These are phyloP conservation scores for Drosophila barbarae DNA, from an alignment of 2,888 invertebrate genomes.

Conservation along the genomic window DNA sequence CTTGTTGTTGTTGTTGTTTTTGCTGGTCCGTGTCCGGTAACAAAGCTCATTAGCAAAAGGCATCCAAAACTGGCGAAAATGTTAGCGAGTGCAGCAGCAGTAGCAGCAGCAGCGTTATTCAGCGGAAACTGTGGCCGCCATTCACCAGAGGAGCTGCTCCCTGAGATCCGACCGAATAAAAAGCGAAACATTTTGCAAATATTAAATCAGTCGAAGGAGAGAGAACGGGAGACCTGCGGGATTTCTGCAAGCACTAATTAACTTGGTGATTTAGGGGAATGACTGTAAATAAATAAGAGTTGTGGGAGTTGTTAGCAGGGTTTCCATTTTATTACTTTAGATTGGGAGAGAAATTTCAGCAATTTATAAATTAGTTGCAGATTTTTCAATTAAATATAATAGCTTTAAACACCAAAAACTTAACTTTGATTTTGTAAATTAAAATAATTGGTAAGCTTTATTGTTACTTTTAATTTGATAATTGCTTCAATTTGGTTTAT, in stretches of 20 bases:
- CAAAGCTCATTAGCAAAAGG: slow-evolving; percentile 68
- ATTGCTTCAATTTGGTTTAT: neutral
- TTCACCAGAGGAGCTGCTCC: slow-evolving; percentile 9
- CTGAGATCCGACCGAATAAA: neutral
- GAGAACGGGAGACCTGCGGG: slow-evolving; percentile 10
- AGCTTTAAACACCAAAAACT: neutral
- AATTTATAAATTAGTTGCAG: neutral
- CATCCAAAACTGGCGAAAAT: slow-evolving; percentile 21
- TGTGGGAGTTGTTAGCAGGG: neutral
- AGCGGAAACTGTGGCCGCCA: slow-evolving; percentile 51
- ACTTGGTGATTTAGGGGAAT: slow-evolving; percentile 17
- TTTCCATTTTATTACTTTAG: neutral
- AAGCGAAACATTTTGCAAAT: slow-evolving; percentile 30
- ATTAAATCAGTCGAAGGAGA: slow-evolving; percentile 25
- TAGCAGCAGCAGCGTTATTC: slow-evolving; percentile 20
- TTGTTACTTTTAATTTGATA: neutral
- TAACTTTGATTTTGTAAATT: neutral
- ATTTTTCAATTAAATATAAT: neutral
- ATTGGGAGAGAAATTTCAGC: neutral
- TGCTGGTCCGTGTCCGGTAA: slow-evolving; percentile 62
- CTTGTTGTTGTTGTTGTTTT: neutral
- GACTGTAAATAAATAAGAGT: slow-evolving; percentile 9
- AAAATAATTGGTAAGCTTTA: neutral
- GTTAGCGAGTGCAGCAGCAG: slow-evolving; percentile 23
- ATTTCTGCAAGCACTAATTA: slow-evolving; percentile 30